Conservation (phyloP, 1,140 invertebrate species). For the Platyscapa corneri region DNA sequence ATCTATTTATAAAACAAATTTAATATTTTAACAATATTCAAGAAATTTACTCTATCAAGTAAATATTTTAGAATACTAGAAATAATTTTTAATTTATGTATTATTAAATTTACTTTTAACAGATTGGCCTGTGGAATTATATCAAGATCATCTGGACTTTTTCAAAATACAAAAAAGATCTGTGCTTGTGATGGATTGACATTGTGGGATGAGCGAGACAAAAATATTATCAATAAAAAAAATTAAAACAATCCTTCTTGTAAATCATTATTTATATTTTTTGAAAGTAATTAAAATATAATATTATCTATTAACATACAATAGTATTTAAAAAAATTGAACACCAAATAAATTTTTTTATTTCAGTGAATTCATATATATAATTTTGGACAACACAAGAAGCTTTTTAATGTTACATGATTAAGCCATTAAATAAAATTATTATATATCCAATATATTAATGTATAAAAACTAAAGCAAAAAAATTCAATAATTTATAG, state of each 20-base stretch:
- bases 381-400: not conserved
- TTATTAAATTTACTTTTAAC: conserved; percentile 28
- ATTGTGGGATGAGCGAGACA: conserved; percentile 79
- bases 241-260: conserved; percentile 1
- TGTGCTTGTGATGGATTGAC: conserved; percentile 81
- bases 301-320: too few relatives aligned
- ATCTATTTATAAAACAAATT: too few relatives aligned
- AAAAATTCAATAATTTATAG: conserved; percentile 12
- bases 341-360: conserved; percentile 4
- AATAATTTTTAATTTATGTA: not conserved
- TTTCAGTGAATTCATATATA: conserved; percentile 42
- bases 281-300: too few relatives aligned
- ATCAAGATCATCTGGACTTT: conserved; percentile 80
- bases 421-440: not conserved
- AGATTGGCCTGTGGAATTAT: conserved; percentile 82
- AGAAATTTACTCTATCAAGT: too few relatives aligned
- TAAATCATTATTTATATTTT: too few relatives aligned
- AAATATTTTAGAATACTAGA: too few relatives aligned
- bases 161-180: conserved; percentile 80
- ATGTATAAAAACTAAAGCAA: conserved; percentile 18
- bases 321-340: too few relatives aligned
- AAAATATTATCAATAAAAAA: conserved; percentile 53
- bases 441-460: conserved; percentile 42
- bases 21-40: too few relatives aligned
- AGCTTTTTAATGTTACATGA: not conserved